These are phyloP conservation scores for Cephus spinipes DNA, from an alignment of 2,888 invertebrate genomes.

Conservation along the genomic window DNA sequence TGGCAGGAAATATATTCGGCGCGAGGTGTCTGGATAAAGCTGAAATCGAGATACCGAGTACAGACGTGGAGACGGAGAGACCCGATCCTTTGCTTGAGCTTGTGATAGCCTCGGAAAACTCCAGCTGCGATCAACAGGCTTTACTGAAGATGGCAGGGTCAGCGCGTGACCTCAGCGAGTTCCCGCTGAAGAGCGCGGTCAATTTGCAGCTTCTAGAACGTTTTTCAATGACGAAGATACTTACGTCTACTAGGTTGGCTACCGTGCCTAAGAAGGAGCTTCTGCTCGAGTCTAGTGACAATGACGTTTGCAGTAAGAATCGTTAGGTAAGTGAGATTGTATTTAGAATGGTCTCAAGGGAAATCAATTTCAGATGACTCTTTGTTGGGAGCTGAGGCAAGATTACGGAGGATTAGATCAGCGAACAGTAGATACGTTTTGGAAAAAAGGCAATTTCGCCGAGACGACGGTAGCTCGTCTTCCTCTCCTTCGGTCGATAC, in stretches of 20 bases:
- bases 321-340: neutral
- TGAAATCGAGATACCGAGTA: neutral
- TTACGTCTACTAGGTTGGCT: slow-evolving; percentile 20
- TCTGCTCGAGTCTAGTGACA: slow-evolving; percentile 60
- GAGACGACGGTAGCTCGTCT: slow-evolving; percentile 45
- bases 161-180: slow-evolving; percentile 50
- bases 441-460: slow-evolving; percentile 17
- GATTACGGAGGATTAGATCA: slow-evolving; percentile 64
- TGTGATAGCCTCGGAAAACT: slow-evolving; percentile 58
- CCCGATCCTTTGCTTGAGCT: slow-evolving; percentile 59
- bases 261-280: slow-evolving; percentile 44
- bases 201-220: slow-evolving; percentile 24
- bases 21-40: neutral
- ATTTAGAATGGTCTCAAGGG: neutral
- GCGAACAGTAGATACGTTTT: slow-evolving; percentile 49
- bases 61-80: neutral
- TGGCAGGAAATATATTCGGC: neutral
- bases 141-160: slow-evolving; percentile 54
- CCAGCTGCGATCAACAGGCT: slow-evolving; percentile 52
- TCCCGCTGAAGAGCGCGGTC: slow-evolving; percentile 32
- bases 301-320: slow-evolving; percentile 53
- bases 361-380: slow-evolving; percentile 52
- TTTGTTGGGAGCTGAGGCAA: slow-evolving; percentile 62
- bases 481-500: slow-evolving; percentile 46
- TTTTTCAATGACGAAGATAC: slow-evolving; percentile 38